Evolutionary conservation across 2,113 vertebrate species (phyloP).

Genomic region (Pycnonotus jocosus): DNA sequence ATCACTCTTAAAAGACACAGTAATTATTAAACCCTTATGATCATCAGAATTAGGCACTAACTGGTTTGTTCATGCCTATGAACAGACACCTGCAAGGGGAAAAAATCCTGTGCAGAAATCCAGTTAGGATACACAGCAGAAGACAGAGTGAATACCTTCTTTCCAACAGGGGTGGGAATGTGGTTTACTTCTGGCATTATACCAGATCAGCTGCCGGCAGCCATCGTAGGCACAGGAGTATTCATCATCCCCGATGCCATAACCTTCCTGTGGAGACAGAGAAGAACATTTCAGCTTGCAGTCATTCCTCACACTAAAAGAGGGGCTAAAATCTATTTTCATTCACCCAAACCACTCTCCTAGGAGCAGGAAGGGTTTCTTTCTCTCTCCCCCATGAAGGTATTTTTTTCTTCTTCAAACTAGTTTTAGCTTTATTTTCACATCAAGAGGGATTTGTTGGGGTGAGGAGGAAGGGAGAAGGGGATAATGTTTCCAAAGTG

Average conservation of each 20-base stretch:
- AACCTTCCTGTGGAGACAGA: conserved; percentile 84
- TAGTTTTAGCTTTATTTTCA: background rate
- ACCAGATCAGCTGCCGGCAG: conserved; percentile 99
- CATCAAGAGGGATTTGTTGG: background rate
- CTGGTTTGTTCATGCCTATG: background rate
- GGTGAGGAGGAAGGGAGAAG: background rate
- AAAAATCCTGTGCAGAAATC: background rate
- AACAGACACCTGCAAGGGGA: background rate
- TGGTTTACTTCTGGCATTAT: conserved; percentile 97
- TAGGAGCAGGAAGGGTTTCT: background rate
- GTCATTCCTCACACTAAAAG: background rate
- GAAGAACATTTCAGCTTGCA: background rate
- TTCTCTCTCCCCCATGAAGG: background rate
- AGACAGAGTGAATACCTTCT: conserved; percentile 80
- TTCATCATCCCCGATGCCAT: conserved; percentile 96
- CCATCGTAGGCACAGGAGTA: conserved; percentile 97
- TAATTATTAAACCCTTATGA: background rate
- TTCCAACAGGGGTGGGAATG: conserved; percentile 97
- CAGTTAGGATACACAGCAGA: background rate
- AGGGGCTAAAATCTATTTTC: background rate
- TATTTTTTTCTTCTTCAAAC: background rate
- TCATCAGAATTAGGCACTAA: background rate
- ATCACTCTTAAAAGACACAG: background rate
- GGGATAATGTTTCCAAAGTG: background rate
- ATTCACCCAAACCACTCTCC: background rate